Conservation (phyloP, 2,113 vertebrate genomes). For the Amphilophus citrinellus region DNA sequence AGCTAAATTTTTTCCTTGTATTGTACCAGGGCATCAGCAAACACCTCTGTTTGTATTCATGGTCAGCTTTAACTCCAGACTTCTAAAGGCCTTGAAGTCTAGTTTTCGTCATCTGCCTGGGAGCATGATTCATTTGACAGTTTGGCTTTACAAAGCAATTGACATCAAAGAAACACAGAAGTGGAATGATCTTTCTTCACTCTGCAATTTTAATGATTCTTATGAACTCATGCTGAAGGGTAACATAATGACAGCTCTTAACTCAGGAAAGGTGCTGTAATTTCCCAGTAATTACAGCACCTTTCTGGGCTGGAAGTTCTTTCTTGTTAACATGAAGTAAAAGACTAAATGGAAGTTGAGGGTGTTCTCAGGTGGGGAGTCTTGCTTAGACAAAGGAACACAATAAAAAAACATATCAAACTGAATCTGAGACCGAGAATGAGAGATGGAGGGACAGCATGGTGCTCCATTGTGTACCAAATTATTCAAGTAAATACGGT, state of each 20-base stretch:
- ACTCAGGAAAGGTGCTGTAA: conserved; percentile 34
- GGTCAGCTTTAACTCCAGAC: not conserved
- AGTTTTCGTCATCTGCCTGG: conserved; percentile 33
- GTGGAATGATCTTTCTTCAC: conserved; percentile 27
- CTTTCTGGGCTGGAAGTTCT: conserved; percentile 11
- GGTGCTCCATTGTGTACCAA: not conserved
- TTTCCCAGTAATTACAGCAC: conserved; percentile 30
- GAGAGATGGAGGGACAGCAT: not conserved
- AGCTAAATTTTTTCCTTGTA: not conserved
- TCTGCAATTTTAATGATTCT: conserved; percentile 33
- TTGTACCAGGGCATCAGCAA: not conserved
- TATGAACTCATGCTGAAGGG: conserved; percentile 27
- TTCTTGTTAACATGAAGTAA: conserved; percentile 18
- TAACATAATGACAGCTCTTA: conserved; percentile 29
- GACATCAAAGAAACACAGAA: conserved; percentile 53
- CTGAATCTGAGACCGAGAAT: not conserved
- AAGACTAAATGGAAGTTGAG: not conserved
- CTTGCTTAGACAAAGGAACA: not conserved
- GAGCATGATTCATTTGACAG: conserved; percentile 22
- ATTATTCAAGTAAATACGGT: not conserved
- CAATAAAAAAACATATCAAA: not conserved
- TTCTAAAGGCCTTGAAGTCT: conserved; percentile 16
- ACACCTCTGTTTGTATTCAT: not conserved
- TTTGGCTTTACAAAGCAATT: conserved; percentile 35
- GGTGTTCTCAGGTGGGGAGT: not conserved